Conservation (phyloP, 1,140 invertebrate species). For the Pseudomyrmex flavicornis region DNA sequence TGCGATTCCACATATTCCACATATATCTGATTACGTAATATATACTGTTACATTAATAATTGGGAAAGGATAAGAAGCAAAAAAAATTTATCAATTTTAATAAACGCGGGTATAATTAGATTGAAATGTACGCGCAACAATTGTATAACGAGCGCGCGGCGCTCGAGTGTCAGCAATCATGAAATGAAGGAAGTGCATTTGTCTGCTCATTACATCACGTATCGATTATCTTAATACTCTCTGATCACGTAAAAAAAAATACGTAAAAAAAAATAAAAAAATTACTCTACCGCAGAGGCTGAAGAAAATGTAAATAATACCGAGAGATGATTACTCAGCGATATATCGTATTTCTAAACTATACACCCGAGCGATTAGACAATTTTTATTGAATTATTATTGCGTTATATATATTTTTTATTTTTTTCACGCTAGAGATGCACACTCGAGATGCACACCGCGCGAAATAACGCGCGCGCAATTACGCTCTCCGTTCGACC, state of each 20-base stretch:
- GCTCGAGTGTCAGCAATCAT: neutral
- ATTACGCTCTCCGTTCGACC: constrained; percentile 43
- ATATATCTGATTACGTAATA: constrained; percentile 21
- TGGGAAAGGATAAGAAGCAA: neutral
- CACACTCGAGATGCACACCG: constrained; percentile 6
- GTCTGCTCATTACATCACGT: constrained; percentile 4
- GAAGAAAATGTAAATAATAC: constrained; percentile 11
- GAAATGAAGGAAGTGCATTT: neutral
- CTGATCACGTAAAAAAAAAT: neutral
- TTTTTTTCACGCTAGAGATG: constrained; percentile 6
- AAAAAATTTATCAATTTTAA: neutral
- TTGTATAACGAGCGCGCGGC: too few relatives aligned
- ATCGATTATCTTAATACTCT: constrained; percentile 14
- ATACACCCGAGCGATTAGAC: neutral
- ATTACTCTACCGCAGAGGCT: neutral
- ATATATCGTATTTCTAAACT: neutral
- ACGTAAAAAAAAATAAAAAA: too few relatives aligned
- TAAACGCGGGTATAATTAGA: neutral
- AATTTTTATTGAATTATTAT: constrained; percentile 12
- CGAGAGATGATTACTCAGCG: constrained; percentile 27
- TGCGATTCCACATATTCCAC: neutral
- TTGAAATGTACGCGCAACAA: neutral
- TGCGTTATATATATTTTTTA: neutral
- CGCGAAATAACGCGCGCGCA: constrained; percentile 37
- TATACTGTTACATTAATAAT: constrained; percentile 17